These are phyloP conservation scores for silkworm (Bombyx mori) DNA, from an alignment of 1,140 invertebrate species.

Conservation along the genomic window ASM3026992v2 NC_085116.1:14604001-14604500, in stretches of 20 bases:
- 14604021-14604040: constrained; percentile 14
- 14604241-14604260: constrained; percentile 7
- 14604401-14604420: too few species aligned
- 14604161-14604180: constrained; percentile 61
- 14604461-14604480: too few species aligned
- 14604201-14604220: constrained; percentile 36
- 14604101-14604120: constrained; percentile 3
- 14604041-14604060: constrained; percentile 22
- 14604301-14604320: too few species aligned
- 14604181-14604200: constrained; percentile 26
- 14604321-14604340: too few species aligned
- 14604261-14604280: constrained; percentile 22
- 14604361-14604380: too few species aligned
- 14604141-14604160: constrained; percentile 61
- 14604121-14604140: constrained; percentile 7
- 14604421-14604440: too few species aligned
- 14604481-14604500: too few species aligned
- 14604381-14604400: too few species aligned
- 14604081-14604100: constrained; percentile 1
- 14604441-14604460: too few species aligned
- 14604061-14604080: constrained; percentile 4
- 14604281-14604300: too few species aligned
- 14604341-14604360: too few species aligned
- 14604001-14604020: too few species aligned
- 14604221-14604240: constrained; percentile 20